Conservation (phyloP, 1,140 invertebrate genomes). For the Heliconius hewitsoni region DNA sequence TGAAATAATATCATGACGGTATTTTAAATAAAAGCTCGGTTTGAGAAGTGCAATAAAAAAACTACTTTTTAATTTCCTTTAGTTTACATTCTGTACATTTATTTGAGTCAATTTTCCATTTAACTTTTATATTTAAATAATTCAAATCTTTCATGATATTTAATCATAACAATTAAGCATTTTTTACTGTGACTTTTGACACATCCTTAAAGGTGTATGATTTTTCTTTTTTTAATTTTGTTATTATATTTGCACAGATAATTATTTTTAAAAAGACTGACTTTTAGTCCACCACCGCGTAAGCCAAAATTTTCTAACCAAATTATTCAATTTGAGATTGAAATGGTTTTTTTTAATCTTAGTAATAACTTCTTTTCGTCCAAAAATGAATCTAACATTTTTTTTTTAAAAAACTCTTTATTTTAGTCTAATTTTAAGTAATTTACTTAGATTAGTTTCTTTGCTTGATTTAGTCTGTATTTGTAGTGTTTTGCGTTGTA, state of each 20-base stretch:
- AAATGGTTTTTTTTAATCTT: neutral
- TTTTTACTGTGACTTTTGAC: neutral
- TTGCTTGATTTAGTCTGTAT: neutral
- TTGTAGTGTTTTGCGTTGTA: neutral
- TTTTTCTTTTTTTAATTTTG: too few species aligned
- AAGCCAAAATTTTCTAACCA: conserved; percentile 58
- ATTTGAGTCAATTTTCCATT: too few species aligned
- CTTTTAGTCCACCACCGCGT: conserved; percentile 45
- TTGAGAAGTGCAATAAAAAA: too few species aligned
- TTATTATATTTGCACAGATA: neutral
- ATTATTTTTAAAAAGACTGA: conserved; percentile 48
- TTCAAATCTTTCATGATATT: too few species aligned
- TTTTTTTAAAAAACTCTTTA: neutral
- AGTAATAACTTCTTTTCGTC: neutral
- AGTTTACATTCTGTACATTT: too few species aligned
- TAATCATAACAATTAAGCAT: neutral
- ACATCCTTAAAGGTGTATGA: neutral
- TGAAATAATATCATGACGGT: too few species aligned
- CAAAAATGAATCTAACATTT: conserved; percentile 6
- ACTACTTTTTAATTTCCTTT: too few species aligned
- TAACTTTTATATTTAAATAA: too few species aligned
- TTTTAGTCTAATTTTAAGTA: neutral
- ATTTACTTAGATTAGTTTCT: neutral
- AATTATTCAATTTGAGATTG: conserved; percentile 28
- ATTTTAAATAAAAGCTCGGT: too few species aligned